phyloP scores from a whole-genome alignment of 2,113 vertebrate genomes.

The Nothoprocta perdicaria region DNA sequence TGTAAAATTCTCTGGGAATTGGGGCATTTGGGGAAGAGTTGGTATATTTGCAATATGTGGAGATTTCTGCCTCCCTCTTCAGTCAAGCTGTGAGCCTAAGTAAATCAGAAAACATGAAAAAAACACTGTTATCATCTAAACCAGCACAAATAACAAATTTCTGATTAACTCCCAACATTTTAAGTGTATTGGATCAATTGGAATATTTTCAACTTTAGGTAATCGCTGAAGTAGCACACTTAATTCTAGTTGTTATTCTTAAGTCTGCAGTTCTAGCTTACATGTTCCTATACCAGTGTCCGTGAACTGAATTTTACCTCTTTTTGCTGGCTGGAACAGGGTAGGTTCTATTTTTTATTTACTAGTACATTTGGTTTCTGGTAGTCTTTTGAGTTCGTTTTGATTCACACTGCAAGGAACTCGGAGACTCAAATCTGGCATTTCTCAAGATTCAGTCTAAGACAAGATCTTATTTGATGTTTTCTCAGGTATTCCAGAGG shows the following conservation, averaged over 20 bases:
- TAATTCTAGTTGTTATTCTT: not conserved
- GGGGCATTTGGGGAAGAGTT: not conserved
- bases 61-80: not conserved
- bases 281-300: not conserved
- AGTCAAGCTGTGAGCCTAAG: not conserved
- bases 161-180: not conserved
- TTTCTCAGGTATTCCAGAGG: slow-evolving; percentile 30
- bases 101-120: not conserved
- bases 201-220: not conserved
- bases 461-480: slow-evolving; percentile 44
- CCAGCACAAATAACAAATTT: not conserved
- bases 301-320: not conserved
- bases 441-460: slow-evolving; percentile 43
- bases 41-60: rapidly evolving
- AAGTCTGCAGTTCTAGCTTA: not conserved
- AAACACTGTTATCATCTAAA: rapidly evolving
- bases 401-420: slow-evolving; percentile 24
- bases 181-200: not conserved
- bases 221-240: rapidly evolving
- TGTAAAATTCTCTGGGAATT: not conserved
- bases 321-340: slow-evolving; percentile 20
- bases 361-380: not conserved
- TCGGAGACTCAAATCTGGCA: not conserved
- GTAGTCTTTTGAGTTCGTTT: slow-evolving; percentile 62
- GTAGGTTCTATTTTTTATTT: not conserved